Evolutionary conservation across 2,797 vertebrate species (phyloP).

Genomic region (Aselliscus stoliczkanus): DNA sequence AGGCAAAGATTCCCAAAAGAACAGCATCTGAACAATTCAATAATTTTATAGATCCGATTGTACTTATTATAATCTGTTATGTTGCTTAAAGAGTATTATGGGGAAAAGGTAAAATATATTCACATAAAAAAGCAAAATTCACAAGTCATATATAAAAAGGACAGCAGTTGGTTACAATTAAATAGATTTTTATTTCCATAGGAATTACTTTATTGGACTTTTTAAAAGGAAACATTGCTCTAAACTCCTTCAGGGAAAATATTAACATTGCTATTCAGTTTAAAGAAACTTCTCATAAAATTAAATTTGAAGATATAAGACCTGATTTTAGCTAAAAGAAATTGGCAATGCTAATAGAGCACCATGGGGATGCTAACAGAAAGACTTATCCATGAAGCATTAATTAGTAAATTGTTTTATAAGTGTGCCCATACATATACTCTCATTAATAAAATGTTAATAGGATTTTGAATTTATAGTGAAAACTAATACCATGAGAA

Average conservation of each 20-base stretch:
- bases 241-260: background rate
- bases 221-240: background rate
- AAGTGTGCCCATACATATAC: background rate
- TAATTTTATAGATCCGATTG: background rate
- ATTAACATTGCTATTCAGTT: background rate
- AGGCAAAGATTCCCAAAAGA: background rate
- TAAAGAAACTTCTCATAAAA: background rate
- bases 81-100: background rate
- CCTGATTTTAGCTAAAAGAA: slow-evolving; percentile 10
- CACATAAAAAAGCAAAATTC: slow-evolving; percentile 13
- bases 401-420: background rate
- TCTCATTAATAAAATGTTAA: slow-evolving; percentile 33
- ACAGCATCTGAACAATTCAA: background rate
- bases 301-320: slow-evolving; percentile 38
- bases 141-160: background rate
- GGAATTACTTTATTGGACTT: background rate
- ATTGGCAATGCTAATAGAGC: background rate
- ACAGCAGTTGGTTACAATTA: background rate
- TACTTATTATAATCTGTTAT: background rate
- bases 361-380: background rate
- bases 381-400: background rate
- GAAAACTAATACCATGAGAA: background rate
- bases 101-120: background rate
- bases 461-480: slow-evolving; percentile 42
- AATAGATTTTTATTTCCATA: background rate